Base-by-base conservation (phyloP, 2,888 invertebrate genomes). In the Rosalia funebris region DNA sequence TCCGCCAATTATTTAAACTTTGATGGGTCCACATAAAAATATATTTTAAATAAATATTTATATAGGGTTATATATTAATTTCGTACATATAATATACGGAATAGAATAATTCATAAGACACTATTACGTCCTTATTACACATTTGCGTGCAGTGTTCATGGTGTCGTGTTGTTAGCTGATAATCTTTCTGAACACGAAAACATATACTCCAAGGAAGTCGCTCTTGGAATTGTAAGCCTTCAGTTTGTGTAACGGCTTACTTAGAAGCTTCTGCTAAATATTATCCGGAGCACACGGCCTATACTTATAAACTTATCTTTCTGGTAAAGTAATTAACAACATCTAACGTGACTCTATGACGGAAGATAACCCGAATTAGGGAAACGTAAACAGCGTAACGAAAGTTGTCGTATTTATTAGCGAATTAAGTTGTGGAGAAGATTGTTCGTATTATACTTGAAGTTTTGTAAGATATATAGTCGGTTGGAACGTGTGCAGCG, bases 231-330 rank as follows among this genome's bases (percentile, higher is more conserved):
- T 25, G 9, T 25, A 25, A 25, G 3, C 25, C 9, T 9, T 3
- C 3, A 3, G 25, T 25, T 25, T 34, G 34, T n/a, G 11, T 34
- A n/a, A 34, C 10, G 34, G 34, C 11, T 34, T 34, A 34, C 34
- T 34, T 11, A 7, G 10, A 34, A 34, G 7, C 34, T 10, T 7
- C 25, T 39, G 9, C 25, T 50, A 37, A 20, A 48, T 48, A 39
- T 50, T 14, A 25, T 12, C 39, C 14, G 12, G 12, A 20, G 9
- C 37, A 25, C 39, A 25, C 12, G 39, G 54, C 11, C 39, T 19
- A 37, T 34, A 44, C 39, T 60, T 60, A 60, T 55, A 42, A 60
- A 60, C 47, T 42, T 17, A 54, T 54, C 54, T 39, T 60, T 60
- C 45, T 12, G 41, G 12, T 11, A 36, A 48, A 36, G 46, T 59